Conservation (phyloP, 2,888 invertebrate genomes). For the Heteromurus nitidus region DNA sequence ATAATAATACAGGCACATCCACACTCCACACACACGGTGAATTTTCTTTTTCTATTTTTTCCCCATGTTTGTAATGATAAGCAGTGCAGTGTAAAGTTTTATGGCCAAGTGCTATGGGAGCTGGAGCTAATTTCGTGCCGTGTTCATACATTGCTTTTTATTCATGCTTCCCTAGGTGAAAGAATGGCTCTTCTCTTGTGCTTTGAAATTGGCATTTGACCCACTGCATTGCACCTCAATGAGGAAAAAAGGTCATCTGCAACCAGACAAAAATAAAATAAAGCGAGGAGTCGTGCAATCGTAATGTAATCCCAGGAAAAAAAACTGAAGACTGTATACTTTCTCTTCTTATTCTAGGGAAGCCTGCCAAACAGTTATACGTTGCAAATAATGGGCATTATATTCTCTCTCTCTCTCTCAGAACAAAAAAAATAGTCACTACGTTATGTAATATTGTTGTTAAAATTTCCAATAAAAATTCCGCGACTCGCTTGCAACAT, state of each 20-base stretch:
- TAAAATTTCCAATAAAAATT: conserved; percentile 53
- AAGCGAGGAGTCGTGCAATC: conserved; percentile 24
- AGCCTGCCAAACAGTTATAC: conserved; percentile 39
- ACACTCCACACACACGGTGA: background rate
- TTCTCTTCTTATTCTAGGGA: conserved; percentile 56
- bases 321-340: conserved; percentile 29
- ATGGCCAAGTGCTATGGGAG: conserved; percentile 62
- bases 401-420: too few relatives aligned
- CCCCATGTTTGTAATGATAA: conserved; percentile 52
- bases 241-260: conserved; percentile 61
- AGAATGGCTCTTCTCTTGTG: conserved; percentile 52
- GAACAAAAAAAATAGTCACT: too few relatives aligned
- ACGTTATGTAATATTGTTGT: conserved; percentile 1
- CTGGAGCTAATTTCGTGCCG: conserved; percentile 62
- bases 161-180: conserved; percentile 63
- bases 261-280: conserved; percentile 55
- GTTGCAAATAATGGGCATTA: too few relatives aligned
- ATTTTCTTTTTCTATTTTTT: conserved; percentile 27
- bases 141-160: conserved; percentile 64
- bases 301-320: conserved; percentile 8
- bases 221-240: conserved; percentile 65
- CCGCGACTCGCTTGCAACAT: conserved; percentile 49
- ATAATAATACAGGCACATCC: background rate
- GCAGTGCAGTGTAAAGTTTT: conserved; percentile 64
- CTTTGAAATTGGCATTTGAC: conserved; percentile 65